phyloP scores from a whole-genome alignment of 2,888 invertebrate genomes.

The Halictus ligatus region DNA sequence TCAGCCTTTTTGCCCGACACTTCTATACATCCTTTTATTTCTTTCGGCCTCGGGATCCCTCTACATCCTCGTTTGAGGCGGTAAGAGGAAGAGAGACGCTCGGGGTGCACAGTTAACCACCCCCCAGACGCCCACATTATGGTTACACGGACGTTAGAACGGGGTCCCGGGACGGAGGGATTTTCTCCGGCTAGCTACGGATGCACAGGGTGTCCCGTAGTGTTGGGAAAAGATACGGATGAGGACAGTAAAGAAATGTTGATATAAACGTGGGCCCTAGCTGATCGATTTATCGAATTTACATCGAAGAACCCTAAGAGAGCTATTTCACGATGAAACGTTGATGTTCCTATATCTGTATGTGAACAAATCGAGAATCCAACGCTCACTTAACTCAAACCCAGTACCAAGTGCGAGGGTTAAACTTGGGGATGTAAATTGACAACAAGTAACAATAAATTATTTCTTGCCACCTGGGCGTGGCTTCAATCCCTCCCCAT shows the following conservation, averaged over 20 bases:
- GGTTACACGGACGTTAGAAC: slow-evolving; percentile 61
- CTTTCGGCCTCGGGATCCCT: slow-evolving; percentile 26
- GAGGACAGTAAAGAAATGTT: not conserved
- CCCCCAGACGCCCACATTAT: slow-evolving; percentile 15
- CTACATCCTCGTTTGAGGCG: not conserved
- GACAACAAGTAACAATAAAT: too few species aligned
- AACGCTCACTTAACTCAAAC: not conserved
- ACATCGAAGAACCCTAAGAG: not conserved
- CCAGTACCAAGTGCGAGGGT: not conserved
- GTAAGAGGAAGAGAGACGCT: not conserved
- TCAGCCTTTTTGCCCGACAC: slow-evolving; percentile 52
- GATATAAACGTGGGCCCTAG: not conserved
- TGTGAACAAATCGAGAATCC: too few species aligned
- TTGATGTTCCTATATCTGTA: too few species aligned
- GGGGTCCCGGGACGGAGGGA: slow-evolving; percentile 71
- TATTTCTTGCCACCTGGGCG: too few species aligned
- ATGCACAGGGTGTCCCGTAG: slow-evolving; percentile 17
- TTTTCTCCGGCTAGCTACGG: slow-evolving; percentile 66
- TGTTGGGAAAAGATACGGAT: not conserved
- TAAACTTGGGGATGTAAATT: too few species aligned
- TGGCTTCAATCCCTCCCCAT: too few species aligned
- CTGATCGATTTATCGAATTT: not conserved
- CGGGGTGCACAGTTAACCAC: not conserved
- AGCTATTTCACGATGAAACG: not conserved
- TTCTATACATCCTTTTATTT: slow-evolving; percentile 43